A percentile compares a stretch with the other conserved stretches of the same genome.
phyloP scores from a whole-genome alignment of 2,888 invertebrate genomes.

The Holacanthella duospinosa region DNA sequence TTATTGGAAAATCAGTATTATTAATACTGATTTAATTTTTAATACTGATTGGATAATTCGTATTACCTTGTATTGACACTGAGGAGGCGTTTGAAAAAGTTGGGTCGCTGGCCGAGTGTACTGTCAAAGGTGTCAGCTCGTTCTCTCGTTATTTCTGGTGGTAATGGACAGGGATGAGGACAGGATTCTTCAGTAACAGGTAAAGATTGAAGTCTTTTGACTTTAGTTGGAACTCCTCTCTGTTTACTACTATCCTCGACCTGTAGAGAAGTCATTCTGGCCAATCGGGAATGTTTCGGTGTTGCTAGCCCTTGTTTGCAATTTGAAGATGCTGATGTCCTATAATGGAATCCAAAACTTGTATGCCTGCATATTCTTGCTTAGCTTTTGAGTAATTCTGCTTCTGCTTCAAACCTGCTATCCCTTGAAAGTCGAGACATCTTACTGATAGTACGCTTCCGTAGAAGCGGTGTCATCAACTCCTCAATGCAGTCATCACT shows the following conservation, averaged over 20 bases:
- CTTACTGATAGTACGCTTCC: constrained; percentile 27
- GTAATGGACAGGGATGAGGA: constrained; percentile 2
- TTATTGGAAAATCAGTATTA: background rate
- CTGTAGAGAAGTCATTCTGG: constrained; percentile 35
- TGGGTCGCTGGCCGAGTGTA: background rate
- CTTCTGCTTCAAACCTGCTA: too few relatives aligned
- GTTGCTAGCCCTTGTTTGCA: background rate
- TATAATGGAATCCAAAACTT: constrained; percentile 8
- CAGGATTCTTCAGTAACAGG: constrained; percentile 28
- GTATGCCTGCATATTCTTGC: too few relatives aligned
- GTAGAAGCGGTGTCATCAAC: constrained; percentile 40
- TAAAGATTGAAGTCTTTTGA: constrained; percentile 32
- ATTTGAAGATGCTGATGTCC: constrained; percentile 22
- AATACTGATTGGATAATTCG: background rate
- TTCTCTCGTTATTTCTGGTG: constrained; percentile 12
- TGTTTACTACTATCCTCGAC: constrained; percentile 21
- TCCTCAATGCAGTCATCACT: constrained; percentile 51
- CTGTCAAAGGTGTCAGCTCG: background rate
- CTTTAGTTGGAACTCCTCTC: constrained; percentile 17
- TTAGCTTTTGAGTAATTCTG: too few relatives aligned
- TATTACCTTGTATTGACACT: background rate
- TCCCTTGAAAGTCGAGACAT: constrained; percentile 22
- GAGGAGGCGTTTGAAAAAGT: background rate
- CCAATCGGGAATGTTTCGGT: constrained; percentile 26
- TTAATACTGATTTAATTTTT: background rate